These are phyloP conservation scores for Calypte anna DNA, from an alignment of 2,113 vertebrate genomes.

Conservation along the genomic window DNA sequence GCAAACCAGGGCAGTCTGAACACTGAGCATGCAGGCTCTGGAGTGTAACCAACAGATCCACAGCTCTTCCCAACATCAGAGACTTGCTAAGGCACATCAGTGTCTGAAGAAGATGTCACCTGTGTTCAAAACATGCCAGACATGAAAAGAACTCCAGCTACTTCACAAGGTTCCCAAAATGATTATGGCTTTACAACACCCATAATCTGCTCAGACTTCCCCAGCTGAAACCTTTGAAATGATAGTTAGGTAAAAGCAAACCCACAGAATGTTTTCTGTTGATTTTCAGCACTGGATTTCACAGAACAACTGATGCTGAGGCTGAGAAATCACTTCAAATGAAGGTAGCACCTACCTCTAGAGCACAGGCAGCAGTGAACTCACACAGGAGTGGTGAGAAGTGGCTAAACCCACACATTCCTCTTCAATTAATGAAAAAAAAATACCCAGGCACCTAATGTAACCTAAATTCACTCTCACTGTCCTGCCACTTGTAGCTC, in stretches of 20 bases:
- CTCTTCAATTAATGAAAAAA: not conserved
- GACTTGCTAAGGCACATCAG: not conserved
- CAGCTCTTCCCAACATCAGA: not conserved
- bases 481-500: not conserved
- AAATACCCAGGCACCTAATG: not conserved
- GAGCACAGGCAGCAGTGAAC: not conserved
- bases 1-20: not conserved
- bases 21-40: accelerated
- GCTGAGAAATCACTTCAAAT: not conserved
- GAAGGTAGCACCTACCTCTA: not conserved
- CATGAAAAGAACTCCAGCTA: not conserved
- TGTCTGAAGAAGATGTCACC: not conserved
- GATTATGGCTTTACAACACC: not conserved
- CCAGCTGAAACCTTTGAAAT: not conserved
- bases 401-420: accelerated
- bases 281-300: not conserved
- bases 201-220: not conserved
- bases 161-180: not conserved
- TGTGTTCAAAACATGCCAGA: not conserved
- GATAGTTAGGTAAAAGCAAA: not conserved
- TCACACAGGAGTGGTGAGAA: accelerated
- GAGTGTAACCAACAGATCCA: not conserved
- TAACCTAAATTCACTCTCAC: not conserved
- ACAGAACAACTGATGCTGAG: not conserved
- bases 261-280: not conserved